A percentile compares a stretch with the other conserved stretches of the same genome.
phyloP scores from a whole-genome alignment of 2,113 vertebrate genomes.

The Brachionichthys hirsutus region DNA sequence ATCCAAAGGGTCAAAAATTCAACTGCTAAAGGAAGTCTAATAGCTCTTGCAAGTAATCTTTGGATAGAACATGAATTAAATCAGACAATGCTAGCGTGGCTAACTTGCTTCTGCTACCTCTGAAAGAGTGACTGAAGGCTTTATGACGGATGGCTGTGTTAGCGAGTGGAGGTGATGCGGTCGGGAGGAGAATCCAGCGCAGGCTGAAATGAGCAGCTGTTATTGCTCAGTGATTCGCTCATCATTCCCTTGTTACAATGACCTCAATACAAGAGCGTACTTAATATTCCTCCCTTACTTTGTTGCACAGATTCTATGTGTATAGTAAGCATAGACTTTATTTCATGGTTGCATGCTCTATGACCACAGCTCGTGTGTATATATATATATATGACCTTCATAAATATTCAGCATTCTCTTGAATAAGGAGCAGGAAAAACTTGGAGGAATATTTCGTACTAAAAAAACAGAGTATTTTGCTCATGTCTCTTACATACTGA shows the following conservation, averaged over 20 bases:
- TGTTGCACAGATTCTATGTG: constrained; percentile 31
- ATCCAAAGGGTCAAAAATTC: constrained; percentile 37
- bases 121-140: constrained; percentile 12
- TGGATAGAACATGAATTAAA: constrained; percentile 47
- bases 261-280: constrained; percentile 27
- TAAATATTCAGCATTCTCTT: constrained; percentile 46
- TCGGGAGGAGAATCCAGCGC: background rate
- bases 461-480: background rate
- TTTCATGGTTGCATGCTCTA: constrained; percentile 41
- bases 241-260: constrained; percentile 23
- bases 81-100: constrained; percentile 3
- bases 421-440: constrained; percentile 5
- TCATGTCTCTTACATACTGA: constrained; percentile 17
- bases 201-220: constrained; percentile 8
- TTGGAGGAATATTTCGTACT: constrained; percentile 1
- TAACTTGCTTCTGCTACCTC: no score
- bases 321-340: constrained; percentile 31
- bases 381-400: constrained; percentile 56
- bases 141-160: constrained; percentile 1
- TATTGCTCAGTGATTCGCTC: constrained; percentile 31
- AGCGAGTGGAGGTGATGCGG: background rate
- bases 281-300: constrained; percentile 45
- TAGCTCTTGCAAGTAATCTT: constrained; percentile 32
- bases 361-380: constrained; percentile 30
- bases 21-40: constrained; percentile 39